Base-by-base conservation (phyloP, 2,797 vertebrate genomes). In the Girardinus metallicus region DNA sequence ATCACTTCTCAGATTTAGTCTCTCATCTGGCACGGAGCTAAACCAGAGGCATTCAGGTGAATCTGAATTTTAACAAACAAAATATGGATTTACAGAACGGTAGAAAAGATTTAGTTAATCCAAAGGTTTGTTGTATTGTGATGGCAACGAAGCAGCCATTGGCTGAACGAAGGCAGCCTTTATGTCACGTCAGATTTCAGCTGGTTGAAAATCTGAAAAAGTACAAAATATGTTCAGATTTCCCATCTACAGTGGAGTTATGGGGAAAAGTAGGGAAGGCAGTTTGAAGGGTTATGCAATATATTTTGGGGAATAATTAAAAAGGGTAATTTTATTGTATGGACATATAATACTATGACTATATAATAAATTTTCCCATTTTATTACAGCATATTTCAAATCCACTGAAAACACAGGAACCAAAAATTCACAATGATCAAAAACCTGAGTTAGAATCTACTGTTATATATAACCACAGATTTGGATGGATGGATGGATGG, bases 391-490 rank as follows among this genome's bases (percentile, higher is more conserved):
- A 49, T 21, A 18, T 1, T 21, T 15, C 16, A 23, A 53, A 53
- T 53, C 4, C 49, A 53, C 7, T 26, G 7, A 53, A 53, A 53
- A 23, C 26, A 55, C 26, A 55, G 26, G 4, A n/a, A 55, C 4
- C n/a, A 13, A 57, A 13, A 57, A 29, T 15, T 15, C 26, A 39
- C 64, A 21, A 5, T 10, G 34, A 36, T 78, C 26, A 78, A 82
- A 83, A 70, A 71, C 8, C 46, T 44, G 4, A 29, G 34, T 36
- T 21, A 36, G 79, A 91, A 81, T 74, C 8, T 76, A 57, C 34
- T 49, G 23, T 64, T 81, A 77, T 85, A 66, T 78, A 70, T 41
- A 16, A 18, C 5, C 23, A 15, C 46, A 47, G 18, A 6, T 5
- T 49, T 21, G 41, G 49, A 51, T 23, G 49, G 49, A 51, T 51